Percentiles rank a stretch among this genome's conserved stretches.
These are phyloP conservation scores for Mizuhopecten yessoensis DNA, from an alignment of 1,140 invertebrate genomes.

Conservation along the genomic window DNA sequence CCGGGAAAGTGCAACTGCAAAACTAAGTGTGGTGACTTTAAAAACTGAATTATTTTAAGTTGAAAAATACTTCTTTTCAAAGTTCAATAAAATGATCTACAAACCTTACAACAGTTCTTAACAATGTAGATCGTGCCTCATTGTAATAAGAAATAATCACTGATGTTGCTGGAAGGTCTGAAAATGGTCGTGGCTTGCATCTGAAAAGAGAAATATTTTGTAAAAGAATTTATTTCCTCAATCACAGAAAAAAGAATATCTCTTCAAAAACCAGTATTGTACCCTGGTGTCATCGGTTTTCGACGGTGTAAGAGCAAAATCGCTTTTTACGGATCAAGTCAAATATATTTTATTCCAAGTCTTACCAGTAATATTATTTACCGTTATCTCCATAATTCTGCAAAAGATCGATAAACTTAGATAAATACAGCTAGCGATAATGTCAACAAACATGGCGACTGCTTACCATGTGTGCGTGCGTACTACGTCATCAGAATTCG, in stretches of 20 bases:
- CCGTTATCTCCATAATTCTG: not conserved
- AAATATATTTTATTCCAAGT: not conserved
- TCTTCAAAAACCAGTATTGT: not conserved
- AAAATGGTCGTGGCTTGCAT: not conserved
- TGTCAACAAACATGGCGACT: not conserved
- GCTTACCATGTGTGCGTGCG: not conserved
- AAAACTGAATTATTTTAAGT: too few species aligned
- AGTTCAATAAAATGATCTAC: too few species aligned
- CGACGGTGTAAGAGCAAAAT: not conserved
- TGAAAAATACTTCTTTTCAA: too few species aligned
- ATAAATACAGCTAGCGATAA: not conserved
- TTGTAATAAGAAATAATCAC: conserved; percentile 94
- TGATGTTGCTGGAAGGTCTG: conserved; percentile 84
- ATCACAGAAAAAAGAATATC: too few species aligned
- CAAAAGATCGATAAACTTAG: not conserved
- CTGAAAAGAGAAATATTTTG: conserved; percentile 21
- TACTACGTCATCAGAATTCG: not conserved
- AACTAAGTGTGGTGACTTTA: too few species aligned
- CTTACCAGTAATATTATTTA: not conserved
- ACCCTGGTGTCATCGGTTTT: not conserved
- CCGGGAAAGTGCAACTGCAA: too few species aligned
- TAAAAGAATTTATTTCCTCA: too few species aligned
- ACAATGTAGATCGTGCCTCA: conserved; percentile 92
- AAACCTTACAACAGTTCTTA: conserved; percentile 88
- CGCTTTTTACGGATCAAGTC: not conserved